phyloP scores from a whole-genome alignment of 2,797 vertebrate genomes.

The Microctenopoma stevenorrisi region DNA sequence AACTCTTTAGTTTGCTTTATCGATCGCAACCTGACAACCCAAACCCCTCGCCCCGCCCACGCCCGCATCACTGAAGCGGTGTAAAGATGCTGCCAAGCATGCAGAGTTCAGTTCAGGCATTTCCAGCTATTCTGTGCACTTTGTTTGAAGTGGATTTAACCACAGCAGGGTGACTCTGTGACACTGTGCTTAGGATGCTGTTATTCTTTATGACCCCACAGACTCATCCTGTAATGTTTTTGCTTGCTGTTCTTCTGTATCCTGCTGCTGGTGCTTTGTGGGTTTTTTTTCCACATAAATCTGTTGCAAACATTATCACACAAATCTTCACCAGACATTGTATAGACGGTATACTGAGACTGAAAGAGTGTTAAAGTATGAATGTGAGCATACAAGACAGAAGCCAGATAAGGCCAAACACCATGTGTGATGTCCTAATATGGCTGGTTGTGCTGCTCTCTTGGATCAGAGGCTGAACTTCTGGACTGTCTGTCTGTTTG shows the following conservation, averaged over 20 bases:
- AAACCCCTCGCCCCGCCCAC: too few relatives aligned
- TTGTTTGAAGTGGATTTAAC: background rate
- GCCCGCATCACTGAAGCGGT: background rate
- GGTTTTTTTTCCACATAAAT: background rate
- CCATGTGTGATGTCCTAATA: slow-evolving; percentile 24
- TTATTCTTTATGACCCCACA: background rate
- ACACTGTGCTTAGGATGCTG: background rate
- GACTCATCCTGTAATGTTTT: background rate
- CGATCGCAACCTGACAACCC: background rate
- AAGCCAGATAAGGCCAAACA: slow-evolving; percentile 8
- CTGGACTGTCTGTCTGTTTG: slow-evolving; percentile 9
- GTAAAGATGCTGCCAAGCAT: background rate
- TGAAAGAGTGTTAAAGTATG: background rate
- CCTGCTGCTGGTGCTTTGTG: background rate
- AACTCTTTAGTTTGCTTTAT: background rate
- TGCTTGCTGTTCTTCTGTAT: background rate
- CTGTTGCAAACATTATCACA: background rate
- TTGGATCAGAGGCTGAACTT: slow-evolving; percentile 15
- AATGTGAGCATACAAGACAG: background rate
- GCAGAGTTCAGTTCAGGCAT: background rate
- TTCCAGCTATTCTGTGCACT: background rate
- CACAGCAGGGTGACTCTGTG: background rate
- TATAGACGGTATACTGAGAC: background rate
- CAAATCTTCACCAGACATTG: background rate
- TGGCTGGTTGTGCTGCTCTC: slow-evolving; percentile 12